These are phyloP conservation scores for Vandiemenella viatica DNA, from an alignment of 2,888 invertebrate species.

Conservation along the genomic window DNA sequence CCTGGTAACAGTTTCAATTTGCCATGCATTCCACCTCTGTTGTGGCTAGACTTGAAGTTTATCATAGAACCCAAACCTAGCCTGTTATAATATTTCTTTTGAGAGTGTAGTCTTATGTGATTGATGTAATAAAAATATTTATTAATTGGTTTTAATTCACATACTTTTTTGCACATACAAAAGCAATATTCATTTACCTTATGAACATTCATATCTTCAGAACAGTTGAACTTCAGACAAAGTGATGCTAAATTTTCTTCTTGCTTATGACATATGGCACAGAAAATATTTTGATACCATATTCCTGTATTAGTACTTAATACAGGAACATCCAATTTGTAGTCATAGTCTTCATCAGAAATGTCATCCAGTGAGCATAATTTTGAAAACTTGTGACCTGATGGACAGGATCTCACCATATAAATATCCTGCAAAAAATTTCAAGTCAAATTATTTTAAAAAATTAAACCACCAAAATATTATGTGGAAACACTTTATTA, in stretches of 20 bases:
- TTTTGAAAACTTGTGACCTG: background rate
- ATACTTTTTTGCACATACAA: too few species aligned
- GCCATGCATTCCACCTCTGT: too few species aligned
- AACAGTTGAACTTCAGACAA: constrained; percentile 8
- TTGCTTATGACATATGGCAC: constrained; percentile 21
- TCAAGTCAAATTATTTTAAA: too few species aligned
- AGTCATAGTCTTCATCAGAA: constrained; percentile 10
- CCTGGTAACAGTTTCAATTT: too few species aligned
- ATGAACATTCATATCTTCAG: background rate
- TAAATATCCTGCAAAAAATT: background rate
- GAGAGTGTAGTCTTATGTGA: too few species aligned
- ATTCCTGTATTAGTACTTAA: constrained; percentile 16
- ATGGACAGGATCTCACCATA: constrained; percentile 8
- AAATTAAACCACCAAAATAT: too few species aligned
- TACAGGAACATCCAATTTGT: constrained; percentile 21
- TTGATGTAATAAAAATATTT: too few species aligned
- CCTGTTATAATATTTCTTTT: too few species aligned
- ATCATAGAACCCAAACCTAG: too few species aligned
- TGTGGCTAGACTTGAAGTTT: too few species aligned
- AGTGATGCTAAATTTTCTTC: background rate
- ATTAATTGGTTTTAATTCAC: too few species aligned
- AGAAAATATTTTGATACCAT: constrained; percentile 22
- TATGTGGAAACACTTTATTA: too few species aligned
- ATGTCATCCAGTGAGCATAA: background rate
- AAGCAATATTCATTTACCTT: background rate